Evolutionary conservation across 2,797 vertebrate genomes (phyloP), one percentile per base, ranked within the genome.

Genomic region (Pelobates cultripes): DNA sequence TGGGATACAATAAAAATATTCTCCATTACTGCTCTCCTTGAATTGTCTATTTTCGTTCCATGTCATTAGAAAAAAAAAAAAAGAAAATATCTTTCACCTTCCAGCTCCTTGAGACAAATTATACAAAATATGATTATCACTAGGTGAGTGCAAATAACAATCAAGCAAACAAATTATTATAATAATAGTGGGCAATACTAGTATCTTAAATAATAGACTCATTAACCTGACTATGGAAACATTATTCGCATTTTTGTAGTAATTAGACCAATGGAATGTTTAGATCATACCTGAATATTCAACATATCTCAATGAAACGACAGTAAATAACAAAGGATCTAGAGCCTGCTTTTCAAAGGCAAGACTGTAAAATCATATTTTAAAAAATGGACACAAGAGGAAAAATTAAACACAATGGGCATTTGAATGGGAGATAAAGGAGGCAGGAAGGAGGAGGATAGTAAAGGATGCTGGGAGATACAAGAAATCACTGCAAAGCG

Each of bases 401-500:
- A 90, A 87, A 85, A 86, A 88, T 84, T 87, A 85, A 87, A 78
- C 88, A 89, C 77, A 85, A 86, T 86, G 90, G 89, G 89, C 84
- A 88, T 94, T 91, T 87, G 87, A 91, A 88, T 90, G 91, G 89
- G 90, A 90, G 90, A 89, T 92, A 94, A 92, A 90, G 90, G 91
- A 85, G 44, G 73, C 28, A 78, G 85, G 86, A 77, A 71, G 87
- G 86, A 85, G 88, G 86, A 79, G 86, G 86, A 90, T 90, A 92
- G 86, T 87, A 87, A 90, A 92, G 90, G 88, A 92, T 90, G 85
- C 87, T 82, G 90, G 85, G 88, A 91, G 90, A 92, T 89, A 94
- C 92, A 93, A 92, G 89, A 89, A 93, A 93, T 94, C 91, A 92
- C 93, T 90, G 93, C 91, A 95, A 95, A 96, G 94, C 90, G 91